Base-by-base conservation (phyloP, 92 coral and sea anemone genomes). In the Siderastrea siderea region DNA sequence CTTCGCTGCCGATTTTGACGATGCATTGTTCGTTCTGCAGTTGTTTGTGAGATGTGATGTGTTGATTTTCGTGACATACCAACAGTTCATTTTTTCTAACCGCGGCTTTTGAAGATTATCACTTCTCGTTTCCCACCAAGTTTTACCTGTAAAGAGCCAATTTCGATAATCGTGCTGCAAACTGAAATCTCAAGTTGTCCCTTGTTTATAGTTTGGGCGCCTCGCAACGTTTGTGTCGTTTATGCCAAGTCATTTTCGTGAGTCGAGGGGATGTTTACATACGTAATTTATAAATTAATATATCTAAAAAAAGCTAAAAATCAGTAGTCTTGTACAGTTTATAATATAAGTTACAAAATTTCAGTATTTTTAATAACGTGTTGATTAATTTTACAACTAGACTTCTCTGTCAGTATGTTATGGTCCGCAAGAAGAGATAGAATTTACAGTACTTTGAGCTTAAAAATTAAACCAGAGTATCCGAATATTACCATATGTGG, bases 221-320 rank as follows among this genome's bases (percentile, higher is more conserved):
- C 53, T 48, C 77, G 43, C 86, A 69, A 81, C 67, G 38, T 48
- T 49, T 12, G 11, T 71, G 9, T 51, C 51, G 73, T 48, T 49
- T 68, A 19, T 70, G 26, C 19, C 50, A 47, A 63, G 54, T 63
- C 46, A 19, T 51, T 45, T 68, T 81, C 47, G 66, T 54, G 74
- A 71, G 53, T 55, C 66, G 54, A 54, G 59, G 61, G 70, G 12
- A 60, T 81, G 86, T 81, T 81, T 81, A 46, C 15, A 69, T 81
- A 13, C 62, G 77, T 55, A 55, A 71, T 58, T 68, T 63, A 16
- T 14, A 50, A 8, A 64, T 65, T 64, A 49, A 79, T 79, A 61
- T 55, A n/a, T 46, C 55, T 17, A 66, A 53, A 26, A 26, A 26
- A 26, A 26, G 38, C 38, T 26, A 26, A 26, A 26, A 26, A 26